Base-by-base conservation (phyloP, 1,140 invertebrate species). In the Aleiodes sp. region DNA sequence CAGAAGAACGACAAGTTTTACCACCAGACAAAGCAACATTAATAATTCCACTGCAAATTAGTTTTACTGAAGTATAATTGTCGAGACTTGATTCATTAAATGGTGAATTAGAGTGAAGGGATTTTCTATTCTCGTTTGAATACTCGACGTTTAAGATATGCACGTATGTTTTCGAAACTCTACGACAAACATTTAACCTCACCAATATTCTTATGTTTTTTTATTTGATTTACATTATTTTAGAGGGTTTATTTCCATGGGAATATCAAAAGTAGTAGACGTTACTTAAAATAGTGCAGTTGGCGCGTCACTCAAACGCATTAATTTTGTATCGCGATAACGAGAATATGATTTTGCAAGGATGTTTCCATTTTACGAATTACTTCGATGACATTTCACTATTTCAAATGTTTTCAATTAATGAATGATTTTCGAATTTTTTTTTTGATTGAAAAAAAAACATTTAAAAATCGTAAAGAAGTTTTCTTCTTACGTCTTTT, bases 71-170 rank as follows among this genome's bases (percentile, higher is more conserved):
- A 21, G 21, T 52, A 52, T 52, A 52, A 52, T 52, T 52, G 46
- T 52, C 21, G 46, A 12, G 21, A 9, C 19, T 52, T 24, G 46
- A 21, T 24, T 52, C 19, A 52, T 52, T 24, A 52, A 52, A 52
- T 12, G 9, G 46, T 21, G 46, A 24, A 24, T 4, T 12, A 16
- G 46, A 21, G 46, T 52, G 46, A 52, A 52, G 26, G 46, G 26
- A n/a, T n/a, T 52, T 52, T 52, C 46, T 52, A 52, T 52, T 52
- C 46, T 52, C 46, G 46, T 24, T 16, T 52, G 46, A 52, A 24
- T 9, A 52, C 19, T 24, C 26, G 46, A 52, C 21, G 21, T 24
- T 24, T 24, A 52, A 52, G 46, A 52, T 52, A 52, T 52, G 46
- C 46, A 52, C 10, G 16, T 52, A 21, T 26, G 8, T 52, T 24